Evolutionary conservation across 23 tunicate genomes (phyloP).

Genomic region (Trididemnum miniatum): DNA sequence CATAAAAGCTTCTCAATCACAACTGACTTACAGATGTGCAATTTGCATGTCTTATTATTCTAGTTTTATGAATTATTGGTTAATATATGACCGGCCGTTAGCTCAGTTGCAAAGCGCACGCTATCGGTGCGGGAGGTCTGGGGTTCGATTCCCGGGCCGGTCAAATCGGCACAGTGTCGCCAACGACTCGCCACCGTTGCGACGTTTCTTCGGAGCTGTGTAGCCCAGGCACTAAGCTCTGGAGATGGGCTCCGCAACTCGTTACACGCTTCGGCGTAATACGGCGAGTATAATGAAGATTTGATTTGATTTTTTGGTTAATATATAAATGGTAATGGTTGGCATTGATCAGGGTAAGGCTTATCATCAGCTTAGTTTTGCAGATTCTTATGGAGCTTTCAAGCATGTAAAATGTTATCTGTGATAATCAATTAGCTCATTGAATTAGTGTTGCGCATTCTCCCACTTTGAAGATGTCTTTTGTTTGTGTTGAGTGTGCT

Average conservation of each 20-base stretch:
- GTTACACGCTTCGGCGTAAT: neutral
- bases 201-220: neutral
- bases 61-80: too few relatives aligned
- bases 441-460: too few relatives aligned
- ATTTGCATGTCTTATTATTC: too few relatives aligned
- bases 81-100: neutral
- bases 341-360: too few relatives aligned
- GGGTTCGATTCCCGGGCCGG: neutral
- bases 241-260: neutral
- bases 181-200: neutral
- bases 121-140: neutral
- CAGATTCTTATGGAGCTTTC: too few relatives aligned
- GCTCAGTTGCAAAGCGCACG: neutral
- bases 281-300: neutral
- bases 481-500: constrained; percentile 68
- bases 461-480: constrained; percentile 9
- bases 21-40: too few relatives aligned
- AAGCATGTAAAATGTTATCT: too few relatives aligned
- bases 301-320: neutral
- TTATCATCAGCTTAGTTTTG: too few relatives aligned
- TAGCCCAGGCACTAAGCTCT: neutral
- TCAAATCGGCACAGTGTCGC: neutral
- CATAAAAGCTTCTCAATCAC: too few relatives aligned
- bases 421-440: too few relatives aligned
- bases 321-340: too few relatives aligned